Evolutionary conservation across 2,888 invertebrate genomes (phyloP).

Genomic region (Mamestra brassicae): DNA sequence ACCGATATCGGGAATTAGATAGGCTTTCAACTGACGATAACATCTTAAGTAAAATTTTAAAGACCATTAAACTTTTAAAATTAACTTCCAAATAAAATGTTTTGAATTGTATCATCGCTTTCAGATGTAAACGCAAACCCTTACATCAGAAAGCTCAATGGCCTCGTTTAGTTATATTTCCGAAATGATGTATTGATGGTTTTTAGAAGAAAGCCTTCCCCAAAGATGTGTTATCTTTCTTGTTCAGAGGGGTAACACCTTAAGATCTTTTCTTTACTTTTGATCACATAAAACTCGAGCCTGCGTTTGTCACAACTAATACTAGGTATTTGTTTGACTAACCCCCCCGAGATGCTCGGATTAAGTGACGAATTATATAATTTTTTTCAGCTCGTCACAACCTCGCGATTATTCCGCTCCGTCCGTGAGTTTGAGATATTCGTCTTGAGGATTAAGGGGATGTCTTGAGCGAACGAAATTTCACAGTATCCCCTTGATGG

Average conservation of each 20-base stretch:
- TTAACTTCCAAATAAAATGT: constrained; percentile 13
- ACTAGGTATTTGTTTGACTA: constrained; percentile 84
- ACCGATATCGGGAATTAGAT: constrained; percentile 55
- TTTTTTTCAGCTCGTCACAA: constrained; percentile 85
- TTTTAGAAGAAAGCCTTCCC: constrained; percentile 22
- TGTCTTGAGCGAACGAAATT: constrained; percentile 85
- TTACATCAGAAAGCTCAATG: neutral
- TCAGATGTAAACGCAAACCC: too few relatives aligned
- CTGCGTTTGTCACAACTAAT: constrained; percentile 82
- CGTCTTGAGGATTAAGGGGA: constrained; percentile 88
- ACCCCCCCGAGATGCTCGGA: constrained; percentile 80
- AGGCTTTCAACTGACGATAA: constrained; percentile 34
- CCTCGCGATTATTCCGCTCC: constrained; percentile 86
- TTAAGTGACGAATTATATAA: constrained; percentile 89
- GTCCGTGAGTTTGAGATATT: constrained; percentile 89
- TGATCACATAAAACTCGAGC: constrained; percentile 62
- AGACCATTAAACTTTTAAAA: constrained; percentile 31
- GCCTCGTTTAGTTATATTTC: constrained; percentile 5
- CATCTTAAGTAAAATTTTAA: constrained; percentile 34
- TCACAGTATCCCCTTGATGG: constrained; percentile 87
- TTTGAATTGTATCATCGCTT: constrained; percentile 2
- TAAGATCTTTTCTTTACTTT: constrained; percentile 51
- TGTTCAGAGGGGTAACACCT: constrained; percentile 32
- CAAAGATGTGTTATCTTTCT: constrained; percentile 29
- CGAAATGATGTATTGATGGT: constrained; percentile 6